Evolutionary conservation across 2,113 vertebrate genomes (phyloP), one percentile per base, ranked within the genome.

Genomic region (Corydoras maculifer): DNA sequence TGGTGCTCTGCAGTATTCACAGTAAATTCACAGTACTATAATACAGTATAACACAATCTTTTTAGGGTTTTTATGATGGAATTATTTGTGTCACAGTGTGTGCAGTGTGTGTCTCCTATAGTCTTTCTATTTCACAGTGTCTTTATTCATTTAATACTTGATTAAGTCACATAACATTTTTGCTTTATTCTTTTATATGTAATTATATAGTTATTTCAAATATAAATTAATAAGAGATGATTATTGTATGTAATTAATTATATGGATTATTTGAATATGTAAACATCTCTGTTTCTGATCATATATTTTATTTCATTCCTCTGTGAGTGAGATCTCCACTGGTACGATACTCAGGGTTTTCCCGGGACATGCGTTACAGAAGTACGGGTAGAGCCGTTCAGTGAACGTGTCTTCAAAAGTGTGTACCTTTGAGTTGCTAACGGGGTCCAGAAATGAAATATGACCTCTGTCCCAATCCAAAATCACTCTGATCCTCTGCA

Each of bases 321-420:
- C 57, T 25, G 11, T 49, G 18, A 70, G 8, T 35, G 9, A 50
- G 2, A 25, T 18, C 14, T 30, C 12, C 18, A 55, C 11, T 9
- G 71, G 32, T 48, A 76, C 58, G 15, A 76, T 70, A 7, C 63
- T 15, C 30, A 79, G 68, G 9, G 68, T 35, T 30, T 74, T 7
- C 54, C 60, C 68, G 32, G 70, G 50, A 63, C 78, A 74, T 5
- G 65, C 60, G 2, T 70, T 79, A 58, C 73, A 79, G 13, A 79
- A 74, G 64, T 79, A 79, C 2, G 78, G 78, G 57, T 68, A 79
- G 9, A 79, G 71, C 61, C 5, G 69, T 55, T 77, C 78, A 25
- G 66, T 79, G 49, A 79, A 79, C 0, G 55, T 51, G 32, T 79
- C 55, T 9, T 5, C 15, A 65, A 77, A 79, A 3, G 72, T 71